These are phyloP conservation scores for Enteromius radiatus DNA, from an alignment of 2,797 vertebrate genomes.

Conservation along the genomic window DNA sequence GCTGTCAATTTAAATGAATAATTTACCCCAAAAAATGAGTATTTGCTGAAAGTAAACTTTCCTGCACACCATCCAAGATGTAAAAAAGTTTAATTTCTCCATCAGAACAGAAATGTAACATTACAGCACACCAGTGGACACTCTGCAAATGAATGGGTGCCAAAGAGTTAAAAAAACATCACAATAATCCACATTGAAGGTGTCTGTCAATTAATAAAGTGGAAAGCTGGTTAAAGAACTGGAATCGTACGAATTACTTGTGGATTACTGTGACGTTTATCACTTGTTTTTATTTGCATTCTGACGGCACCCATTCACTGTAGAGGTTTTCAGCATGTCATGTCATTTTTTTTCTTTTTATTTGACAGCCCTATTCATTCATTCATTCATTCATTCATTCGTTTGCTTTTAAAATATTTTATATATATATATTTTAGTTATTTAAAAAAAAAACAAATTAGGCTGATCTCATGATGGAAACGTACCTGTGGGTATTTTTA, in stretches of 20 bases:
- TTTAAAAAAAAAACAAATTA: not conserved
- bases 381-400: not conserved
- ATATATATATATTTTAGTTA: no score
- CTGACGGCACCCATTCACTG: not conserved
- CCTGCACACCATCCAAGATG: not conserved
- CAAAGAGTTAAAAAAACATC: not conserved
- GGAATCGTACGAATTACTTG: not conserved
- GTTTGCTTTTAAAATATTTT: not conserved
- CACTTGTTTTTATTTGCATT: not conserved
- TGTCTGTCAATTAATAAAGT: not conserved
- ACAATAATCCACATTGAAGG: not conserved
- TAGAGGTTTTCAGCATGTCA: not conserved
- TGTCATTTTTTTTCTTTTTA: not conserved
- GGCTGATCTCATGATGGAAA: not conserved
- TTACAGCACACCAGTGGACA: not conserved
- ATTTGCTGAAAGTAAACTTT: not conserved
- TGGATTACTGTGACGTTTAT: not conserved
- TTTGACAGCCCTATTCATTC: not conserved
- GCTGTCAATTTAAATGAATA: not conserved
- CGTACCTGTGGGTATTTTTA: not conserved
- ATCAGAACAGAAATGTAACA: not conserved
- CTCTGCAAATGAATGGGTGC: not conserved
- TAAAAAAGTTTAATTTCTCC: not conserved
- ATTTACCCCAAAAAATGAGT: not conserved
- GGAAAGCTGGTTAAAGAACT: not conserved